Conservation (phyloP, 2,797 vertebrate species). For the Muscicapa comitata region DNA sequence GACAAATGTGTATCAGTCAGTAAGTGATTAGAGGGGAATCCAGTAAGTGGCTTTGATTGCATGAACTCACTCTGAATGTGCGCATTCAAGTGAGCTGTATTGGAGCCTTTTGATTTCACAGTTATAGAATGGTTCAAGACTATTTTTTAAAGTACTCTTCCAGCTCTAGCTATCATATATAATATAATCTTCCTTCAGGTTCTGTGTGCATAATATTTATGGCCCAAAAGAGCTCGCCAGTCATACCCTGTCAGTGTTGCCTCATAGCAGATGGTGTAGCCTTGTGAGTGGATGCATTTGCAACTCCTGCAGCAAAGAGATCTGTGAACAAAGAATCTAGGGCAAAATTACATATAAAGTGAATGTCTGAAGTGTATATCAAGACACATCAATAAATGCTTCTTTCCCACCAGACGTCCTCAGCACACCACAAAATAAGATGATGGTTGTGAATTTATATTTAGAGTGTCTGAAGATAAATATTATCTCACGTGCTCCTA, state of each 20-base stretch:
- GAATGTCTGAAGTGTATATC: background rate
- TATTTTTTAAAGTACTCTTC: background rate
- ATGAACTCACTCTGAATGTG: background rate
- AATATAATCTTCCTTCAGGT: background rate
- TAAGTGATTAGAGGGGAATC: background rate
- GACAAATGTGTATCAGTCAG: background rate
- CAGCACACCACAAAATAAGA: background rate
- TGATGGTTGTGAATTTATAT: background rate
- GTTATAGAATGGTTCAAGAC: background rate
- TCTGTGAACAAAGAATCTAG: conserved; percentile 9
- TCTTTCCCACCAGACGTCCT: background rate
- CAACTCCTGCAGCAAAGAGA: conserved; percentile 26
- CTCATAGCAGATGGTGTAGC: background rate
- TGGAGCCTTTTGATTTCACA: background rate
- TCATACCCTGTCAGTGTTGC: background rate
- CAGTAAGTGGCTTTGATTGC: background rate
- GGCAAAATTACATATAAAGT: background rate
- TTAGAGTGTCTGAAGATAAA: background rate
- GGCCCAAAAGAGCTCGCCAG: conserved; percentile 1
- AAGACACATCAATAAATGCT: background rate
- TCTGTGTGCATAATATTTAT: conserved; percentile 2
- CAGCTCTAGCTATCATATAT: background rate
- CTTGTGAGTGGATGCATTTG: background rate
- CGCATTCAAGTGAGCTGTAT: background rate
- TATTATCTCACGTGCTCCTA: background rate